Evolutionary conservation across 1,140 invertebrate genomes (phyloP).

Genomic region (Zaprionus vittiger): DNA sequence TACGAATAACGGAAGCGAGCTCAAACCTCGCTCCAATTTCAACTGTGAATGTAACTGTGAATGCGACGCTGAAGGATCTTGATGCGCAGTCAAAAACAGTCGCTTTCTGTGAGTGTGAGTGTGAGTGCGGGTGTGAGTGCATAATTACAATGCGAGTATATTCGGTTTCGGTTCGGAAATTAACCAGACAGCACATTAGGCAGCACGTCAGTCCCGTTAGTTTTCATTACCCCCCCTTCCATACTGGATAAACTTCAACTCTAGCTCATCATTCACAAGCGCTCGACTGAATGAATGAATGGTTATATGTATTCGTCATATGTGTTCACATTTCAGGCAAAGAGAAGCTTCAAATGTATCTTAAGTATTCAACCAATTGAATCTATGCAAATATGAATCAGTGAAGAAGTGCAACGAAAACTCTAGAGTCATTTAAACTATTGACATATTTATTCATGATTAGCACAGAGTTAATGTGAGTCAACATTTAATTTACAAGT

Average conservation of each 20-base stretch:
- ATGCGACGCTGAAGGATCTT: slow-evolving; percentile 11
- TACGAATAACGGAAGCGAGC: background rate
- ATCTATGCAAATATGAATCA: too few species aligned
- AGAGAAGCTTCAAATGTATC: too few species aligned
- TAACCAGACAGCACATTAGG: slow-evolving; percentile 22
- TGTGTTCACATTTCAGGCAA: too few species aligned
- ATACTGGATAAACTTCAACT: background rate
- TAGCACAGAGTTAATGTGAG: too few species aligned
- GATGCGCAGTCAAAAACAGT: slow-evolving; percentile 3
- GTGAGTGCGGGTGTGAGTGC: slow-evolving; percentile 1
- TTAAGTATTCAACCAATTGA: too few species aligned
- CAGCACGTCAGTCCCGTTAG: background rate
- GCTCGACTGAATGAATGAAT: background rate
- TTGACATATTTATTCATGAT: too few species aligned
- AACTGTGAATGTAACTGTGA: slow-evolving; percentile 7
- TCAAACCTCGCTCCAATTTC: background rate
- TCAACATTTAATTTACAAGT: too few species aligned
- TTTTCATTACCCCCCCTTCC: background rate
- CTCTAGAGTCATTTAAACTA: too few species aligned
- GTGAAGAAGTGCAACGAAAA: too few species aligned
- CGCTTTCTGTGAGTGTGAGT: too few species aligned
- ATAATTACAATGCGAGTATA: slow-evolving; percentile 29
- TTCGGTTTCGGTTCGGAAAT: slow-evolving; percentile 33
- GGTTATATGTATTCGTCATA: background rate
- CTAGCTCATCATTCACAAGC: background rate